A percentile compares a stretch with the other conserved stretches of the same genome.
phyloP scores from a whole-genome alignment of 2,888 invertebrate genomes.

The Chrysodeixis includens region DNA sequence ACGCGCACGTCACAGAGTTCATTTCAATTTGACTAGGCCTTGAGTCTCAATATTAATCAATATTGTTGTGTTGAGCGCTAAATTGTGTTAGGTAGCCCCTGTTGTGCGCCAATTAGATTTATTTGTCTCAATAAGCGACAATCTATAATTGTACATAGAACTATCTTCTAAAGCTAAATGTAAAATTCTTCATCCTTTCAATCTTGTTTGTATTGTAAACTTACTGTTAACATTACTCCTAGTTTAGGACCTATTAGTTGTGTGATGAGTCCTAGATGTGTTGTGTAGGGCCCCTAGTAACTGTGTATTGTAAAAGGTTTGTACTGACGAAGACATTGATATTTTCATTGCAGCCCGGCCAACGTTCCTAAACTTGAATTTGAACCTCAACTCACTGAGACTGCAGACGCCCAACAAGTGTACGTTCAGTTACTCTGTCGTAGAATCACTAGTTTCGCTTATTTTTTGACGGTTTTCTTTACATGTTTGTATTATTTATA shows the following conservation, averaged over 20 bases:
- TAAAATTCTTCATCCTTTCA: background rate
- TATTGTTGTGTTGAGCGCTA: constrained; percentile 19
- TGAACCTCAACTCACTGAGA: constrained; percentile 97
- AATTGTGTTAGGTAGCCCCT: constrained; percentile 14
- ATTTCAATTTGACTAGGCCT: constrained; percentile 6
- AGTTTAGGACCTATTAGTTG: too few relatives aligned
- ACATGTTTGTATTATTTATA: constrained; percentile 61
- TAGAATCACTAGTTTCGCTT: constrained; percentile 86
- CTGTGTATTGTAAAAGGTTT: constrained; percentile 49
- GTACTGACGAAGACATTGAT: constrained; percentile 72
- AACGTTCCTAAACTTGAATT: constrained; percentile 99
- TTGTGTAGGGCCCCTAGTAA: constrained; percentile 20
- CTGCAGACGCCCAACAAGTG: constrained; percentile 96
- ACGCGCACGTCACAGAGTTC: background rate
- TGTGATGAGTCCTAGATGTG: background rate
- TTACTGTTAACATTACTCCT: background rate
- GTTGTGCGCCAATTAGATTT: constrained; percentile 5
- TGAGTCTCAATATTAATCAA: constrained; percentile 2
- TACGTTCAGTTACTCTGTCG: constrained; percentile 90
- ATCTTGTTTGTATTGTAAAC: background rate
- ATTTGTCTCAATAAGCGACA: background rate
- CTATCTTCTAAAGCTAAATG: background rate
- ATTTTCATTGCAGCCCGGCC: constrained; percentile 97
- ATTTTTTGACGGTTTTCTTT: constrained; percentile 68
- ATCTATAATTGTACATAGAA: background rate